Evolutionary conservation across 2,888 invertebrate genomes (phyloP).

Genomic region (Sinhomidia bicolor): DNA sequence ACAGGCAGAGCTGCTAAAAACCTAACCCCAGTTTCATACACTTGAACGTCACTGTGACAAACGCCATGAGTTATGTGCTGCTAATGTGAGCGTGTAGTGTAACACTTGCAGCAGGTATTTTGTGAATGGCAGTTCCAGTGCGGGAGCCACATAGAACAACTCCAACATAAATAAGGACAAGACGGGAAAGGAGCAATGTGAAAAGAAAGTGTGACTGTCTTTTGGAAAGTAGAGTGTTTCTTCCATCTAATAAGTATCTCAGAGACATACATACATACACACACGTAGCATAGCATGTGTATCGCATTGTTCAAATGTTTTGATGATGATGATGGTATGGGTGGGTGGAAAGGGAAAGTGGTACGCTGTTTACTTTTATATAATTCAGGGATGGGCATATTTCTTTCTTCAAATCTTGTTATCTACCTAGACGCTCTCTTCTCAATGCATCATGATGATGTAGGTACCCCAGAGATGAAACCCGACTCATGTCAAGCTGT

Average conservation of each 20-base stretch:
- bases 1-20: too few relatives aligned
- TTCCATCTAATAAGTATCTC: neutral
- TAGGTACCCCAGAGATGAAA: conserved; percentile 23
- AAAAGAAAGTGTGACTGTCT: neutral
- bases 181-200: neutral
- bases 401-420: conserved; percentile 16
- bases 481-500: conserved; percentile 35
- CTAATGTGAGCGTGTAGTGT: neutral
- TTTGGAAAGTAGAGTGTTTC: neutral
- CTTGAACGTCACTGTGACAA: neutral
- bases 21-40: neutral
- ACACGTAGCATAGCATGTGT: neutral
- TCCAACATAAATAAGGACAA: neutral
- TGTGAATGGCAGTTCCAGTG: neutral
- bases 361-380: conserved; percentile 15
- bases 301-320: neutral
- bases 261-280: neutral
- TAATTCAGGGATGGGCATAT: conserved; percentile 9
- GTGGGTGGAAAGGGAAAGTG: neutral
- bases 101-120: neutral
- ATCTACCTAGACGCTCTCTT: neutral
- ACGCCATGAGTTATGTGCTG: neutral
- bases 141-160: neutral
- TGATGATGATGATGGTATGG: neutral
- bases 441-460: conserved; percentile 8